Conservation (phyloP, 2,113 vertebrate genomes). For the Oreochromis tanganicae region DNA sequence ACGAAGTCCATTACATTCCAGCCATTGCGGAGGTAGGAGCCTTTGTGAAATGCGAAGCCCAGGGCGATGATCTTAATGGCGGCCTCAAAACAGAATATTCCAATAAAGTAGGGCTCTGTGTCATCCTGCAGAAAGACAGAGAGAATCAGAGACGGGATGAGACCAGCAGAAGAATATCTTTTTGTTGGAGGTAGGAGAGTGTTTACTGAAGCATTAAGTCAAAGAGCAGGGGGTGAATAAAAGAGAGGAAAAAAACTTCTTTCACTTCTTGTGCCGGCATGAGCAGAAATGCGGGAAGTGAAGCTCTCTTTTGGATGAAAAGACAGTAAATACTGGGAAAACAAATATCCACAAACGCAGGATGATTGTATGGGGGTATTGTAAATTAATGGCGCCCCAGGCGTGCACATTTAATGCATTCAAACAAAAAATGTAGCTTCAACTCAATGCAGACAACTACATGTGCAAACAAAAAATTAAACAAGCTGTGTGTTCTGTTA, state of each 20-base stretch:
- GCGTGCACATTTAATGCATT: background rate
- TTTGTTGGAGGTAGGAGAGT: constrained; percentile 45
- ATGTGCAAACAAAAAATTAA: background rate
- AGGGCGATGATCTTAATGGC: constrained; percentile 98
- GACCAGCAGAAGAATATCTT: constrained; percentile 8
- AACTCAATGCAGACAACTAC: background rate
- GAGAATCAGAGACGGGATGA: constrained; percentile 11
- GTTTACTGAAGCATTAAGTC: constrained; percentile 54
- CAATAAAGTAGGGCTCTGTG: constrained; percentile 99
- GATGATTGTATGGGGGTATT: background rate
- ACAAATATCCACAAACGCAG: constrained; percentile 11
- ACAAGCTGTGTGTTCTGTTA: background rate
- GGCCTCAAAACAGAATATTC: constrained; percentile 99
- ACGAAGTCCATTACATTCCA: constrained; percentile 99
- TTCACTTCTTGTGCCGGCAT: constrained; percentile 8
- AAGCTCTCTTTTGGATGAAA: constrained; percentile 10
- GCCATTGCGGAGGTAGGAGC: constrained; percentile 94
- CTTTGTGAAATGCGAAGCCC: constrained; percentile 97
- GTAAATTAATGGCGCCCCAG: background rate
- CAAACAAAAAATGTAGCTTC: background rate
- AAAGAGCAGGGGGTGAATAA: constrained; percentile 1
- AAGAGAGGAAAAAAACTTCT: constrained; percentile 17
- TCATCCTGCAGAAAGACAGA: constrained; percentile 80
- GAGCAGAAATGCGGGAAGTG: background rate
- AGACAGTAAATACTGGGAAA: background rate